A percentile compares a stretch with the other conserved stretches of the same genome.
Conservation (phyloP, 2,888 invertebrate species). For the Caenorhabditis virilis region DNA sequence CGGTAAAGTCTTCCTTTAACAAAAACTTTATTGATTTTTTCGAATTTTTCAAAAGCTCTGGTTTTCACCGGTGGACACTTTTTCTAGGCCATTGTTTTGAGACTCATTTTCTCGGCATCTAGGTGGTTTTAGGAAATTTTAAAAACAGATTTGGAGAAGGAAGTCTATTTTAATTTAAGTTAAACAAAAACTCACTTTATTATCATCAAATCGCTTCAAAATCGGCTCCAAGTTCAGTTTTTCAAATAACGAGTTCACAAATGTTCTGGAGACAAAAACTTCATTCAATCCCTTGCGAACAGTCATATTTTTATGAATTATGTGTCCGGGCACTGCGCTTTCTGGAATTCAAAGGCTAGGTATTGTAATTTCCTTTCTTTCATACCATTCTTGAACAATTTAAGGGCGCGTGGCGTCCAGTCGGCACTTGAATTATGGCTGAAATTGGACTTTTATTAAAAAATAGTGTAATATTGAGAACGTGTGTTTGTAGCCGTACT, state of each 20-base stretch:
- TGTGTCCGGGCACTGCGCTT: not conserved
- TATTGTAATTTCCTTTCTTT: too few species aligned
- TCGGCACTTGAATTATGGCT: not conserved
- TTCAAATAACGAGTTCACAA: not conserved
- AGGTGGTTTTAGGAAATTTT: too few species aligned
- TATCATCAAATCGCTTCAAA: conserved; percentile 1
- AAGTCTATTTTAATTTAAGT: too few species aligned
- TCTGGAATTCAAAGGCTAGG: not conserved
- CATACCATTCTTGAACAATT: conserved; percentile 3
- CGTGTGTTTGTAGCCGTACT: not conserved
- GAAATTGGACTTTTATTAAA: too few species aligned
- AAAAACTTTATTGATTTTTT: too few species aligned
- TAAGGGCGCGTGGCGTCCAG: conserved; percentile 1
- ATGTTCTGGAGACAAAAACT: not conserved
- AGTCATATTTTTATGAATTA: not conserved
- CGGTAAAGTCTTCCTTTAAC: too few species aligned
- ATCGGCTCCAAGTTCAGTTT: conserved; percentile 4
- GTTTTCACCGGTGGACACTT: too few species aligned
- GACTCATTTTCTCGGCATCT: too few species aligned
- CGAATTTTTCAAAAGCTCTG: not conserved
- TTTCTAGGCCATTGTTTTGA: too few species aligned
- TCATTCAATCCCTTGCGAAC: not conserved
- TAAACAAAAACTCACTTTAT: not conserved
- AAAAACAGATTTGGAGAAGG: too few species aligned
- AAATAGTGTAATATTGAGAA: too few species aligned